Percentiles rank a stretch among this genome's conserved stretches.
These are phyloP conservation scores for Charanyca ferruginea DNA, from an alignment of 2,888 invertebrate species.

Conservation along the genomic window DNA sequence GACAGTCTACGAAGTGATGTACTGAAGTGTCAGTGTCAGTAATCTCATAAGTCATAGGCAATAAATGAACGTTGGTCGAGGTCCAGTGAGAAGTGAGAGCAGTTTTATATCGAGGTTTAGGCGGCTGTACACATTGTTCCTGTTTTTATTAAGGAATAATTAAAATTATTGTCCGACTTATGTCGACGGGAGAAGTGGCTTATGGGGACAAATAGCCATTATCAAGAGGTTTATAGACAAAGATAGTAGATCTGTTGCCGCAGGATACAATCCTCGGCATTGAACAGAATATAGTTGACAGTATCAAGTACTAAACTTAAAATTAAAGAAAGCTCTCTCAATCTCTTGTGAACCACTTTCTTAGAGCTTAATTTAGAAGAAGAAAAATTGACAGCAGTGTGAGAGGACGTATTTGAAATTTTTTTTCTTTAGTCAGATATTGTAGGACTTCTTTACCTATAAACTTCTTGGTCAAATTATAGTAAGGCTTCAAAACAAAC, in stretches of 20 bases:
- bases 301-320: slow-evolving; percentile 26
- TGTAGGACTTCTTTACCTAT: slow-evolving; percentile 15
- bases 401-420: slow-evolving; percentile 41
- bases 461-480: slow-evolving; percentile 24
- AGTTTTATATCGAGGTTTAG: slow-evolving; percentile 65
- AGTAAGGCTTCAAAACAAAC: slow-evolving; percentile 24
- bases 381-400: slow-evolving; percentile 49
- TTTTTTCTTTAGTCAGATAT: slow-evolving; percentile 21
- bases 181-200: slow-evolving; percentile 8
- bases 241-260: slow-evolving; percentile 5
- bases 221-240: slow-evolving; percentile 24
- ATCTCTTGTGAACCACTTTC: slow-evolving; percentile 43
- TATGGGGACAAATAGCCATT: slow-evolving; percentile 10
- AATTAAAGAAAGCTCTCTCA: slow-evolving; percentile 41
- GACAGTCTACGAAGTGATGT: slow-evolving; percentile 98
- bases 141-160: slow-evolving; percentile 31
- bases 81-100: slow-evolving; percentile 73
- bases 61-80: slow-evolving; percentile 68
- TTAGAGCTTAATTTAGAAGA: slow-evolving; percentile 49
- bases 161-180: slow-evolving; percentile 29
- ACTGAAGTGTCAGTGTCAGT: slow-evolving; percentile 85
- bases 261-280: slow-evolving; percentile 42
- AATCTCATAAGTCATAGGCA: slow-evolving; percentile 71
- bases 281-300: slow-evolving; percentile 1
- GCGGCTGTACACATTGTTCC: slow-evolving; percentile 64